Conservation (phyloP, 2,888 invertebrate species). For the Drosophila ezoana region DNA sequence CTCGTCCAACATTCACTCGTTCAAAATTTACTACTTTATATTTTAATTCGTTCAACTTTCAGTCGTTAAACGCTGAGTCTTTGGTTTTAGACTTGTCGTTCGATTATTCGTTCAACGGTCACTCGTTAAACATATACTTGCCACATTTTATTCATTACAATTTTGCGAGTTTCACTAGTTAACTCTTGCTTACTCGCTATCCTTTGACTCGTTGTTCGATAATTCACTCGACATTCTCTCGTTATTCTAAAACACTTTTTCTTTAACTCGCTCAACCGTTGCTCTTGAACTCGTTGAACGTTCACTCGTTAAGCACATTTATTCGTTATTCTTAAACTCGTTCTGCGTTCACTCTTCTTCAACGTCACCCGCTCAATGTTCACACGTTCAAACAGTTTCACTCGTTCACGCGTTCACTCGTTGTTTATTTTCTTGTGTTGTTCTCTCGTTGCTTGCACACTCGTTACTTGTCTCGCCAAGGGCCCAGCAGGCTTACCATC, state of each 20-base stretch:
- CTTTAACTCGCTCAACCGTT: slow-evolving; percentile 16
- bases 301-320: neutral
- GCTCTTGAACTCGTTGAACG: neutral
- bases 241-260: neutral
- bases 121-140: slow-evolving; percentile 1
- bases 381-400: neutral
- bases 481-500: neutral
- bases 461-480: slow-evolving; percentile 1
- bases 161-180: no score
- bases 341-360: no score
- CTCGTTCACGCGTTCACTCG: neutral
- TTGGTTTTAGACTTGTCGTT: neutral
- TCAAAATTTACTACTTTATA: neutral
- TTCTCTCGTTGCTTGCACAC: slow-evolving; percentile 3
- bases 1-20: neutral
- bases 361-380: neutral
- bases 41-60: neutral
- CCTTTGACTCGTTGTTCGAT: neutral
- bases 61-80: neutral
- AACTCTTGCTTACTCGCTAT: slow-evolving; percentile 10
- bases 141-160: neutral
- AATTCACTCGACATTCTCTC: neutral
- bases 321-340: neutral
- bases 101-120: neutral
- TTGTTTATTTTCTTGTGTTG: neutral